Conservation (phyloP, 2,113 vertebrate genomes). For the Cariama cristata region DNA sequence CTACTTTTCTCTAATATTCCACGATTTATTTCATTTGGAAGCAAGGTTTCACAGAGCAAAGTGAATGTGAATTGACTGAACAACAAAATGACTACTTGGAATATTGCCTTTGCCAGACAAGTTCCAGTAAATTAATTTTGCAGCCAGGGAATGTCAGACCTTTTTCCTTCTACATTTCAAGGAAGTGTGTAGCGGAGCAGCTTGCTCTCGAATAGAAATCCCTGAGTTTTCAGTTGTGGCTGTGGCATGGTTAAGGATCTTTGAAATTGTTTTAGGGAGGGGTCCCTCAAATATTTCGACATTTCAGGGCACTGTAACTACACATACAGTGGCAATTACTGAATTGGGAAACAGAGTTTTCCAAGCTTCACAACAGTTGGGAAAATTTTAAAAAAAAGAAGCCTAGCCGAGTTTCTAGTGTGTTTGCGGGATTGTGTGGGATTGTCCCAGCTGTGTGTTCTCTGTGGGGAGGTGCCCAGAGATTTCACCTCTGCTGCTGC, state of each 20-base stretch:
- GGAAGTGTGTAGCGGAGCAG: accelerated
- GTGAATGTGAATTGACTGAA: background rate
- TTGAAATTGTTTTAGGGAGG: background rate
- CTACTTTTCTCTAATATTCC: background rate
- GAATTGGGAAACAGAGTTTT: background rate
- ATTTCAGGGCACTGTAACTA: background rate
- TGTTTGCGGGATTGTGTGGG: background rate
- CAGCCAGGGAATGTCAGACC: background rate
- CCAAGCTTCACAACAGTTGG: background rate
- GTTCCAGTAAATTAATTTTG: background rate
- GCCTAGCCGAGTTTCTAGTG: background rate
- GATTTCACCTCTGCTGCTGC: background rate
- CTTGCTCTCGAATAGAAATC: background rate
- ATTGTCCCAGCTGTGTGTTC: background rate
- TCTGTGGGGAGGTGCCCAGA: background rate
- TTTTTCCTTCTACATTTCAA: background rate
- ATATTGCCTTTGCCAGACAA: background rate
- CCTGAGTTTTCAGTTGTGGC: background rate
- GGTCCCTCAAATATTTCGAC: background rate
- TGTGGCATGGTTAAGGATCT: background rate
- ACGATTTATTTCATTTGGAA: constrained; percentile 23
- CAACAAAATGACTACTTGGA: background rate
- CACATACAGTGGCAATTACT: background rate
- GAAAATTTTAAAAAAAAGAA: background rate
- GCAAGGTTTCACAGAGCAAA: background rate